A percentile compares a stretch with the other conserved stretches of the same genome.
Conservation (phyloP, 1,140 invertebrate genomes). For the Steinernema khuongi region DNA sequence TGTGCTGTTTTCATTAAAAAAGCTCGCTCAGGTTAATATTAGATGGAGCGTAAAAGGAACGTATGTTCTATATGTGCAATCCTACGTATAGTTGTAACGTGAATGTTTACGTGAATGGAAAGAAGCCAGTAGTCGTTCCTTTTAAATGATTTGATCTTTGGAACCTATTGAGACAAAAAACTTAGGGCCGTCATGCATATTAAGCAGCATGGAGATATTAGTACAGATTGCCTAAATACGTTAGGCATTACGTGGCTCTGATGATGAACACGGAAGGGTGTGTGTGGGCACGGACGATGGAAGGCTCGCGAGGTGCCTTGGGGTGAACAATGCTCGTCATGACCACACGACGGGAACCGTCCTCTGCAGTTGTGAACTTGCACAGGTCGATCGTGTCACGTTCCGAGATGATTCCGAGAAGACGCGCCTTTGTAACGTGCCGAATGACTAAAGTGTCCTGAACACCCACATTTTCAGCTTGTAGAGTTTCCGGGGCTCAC, state of each 20-base stretch:
- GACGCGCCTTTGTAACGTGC: background rate
- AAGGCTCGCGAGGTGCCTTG: background rate
- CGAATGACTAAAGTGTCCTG: background rate
- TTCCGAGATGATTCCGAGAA: background rate
- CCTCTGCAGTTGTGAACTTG: background rate
- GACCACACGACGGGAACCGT: background rate
- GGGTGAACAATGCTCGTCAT: background rate
- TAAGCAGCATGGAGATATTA: too few relatives aligned
- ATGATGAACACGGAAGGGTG: slow-evolving; percentile 2
- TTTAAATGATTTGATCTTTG: too few relatives aligned
- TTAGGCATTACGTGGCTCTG: background rate
- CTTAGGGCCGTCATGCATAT: too few relatives aligned
- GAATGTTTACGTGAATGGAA: too few relatives aligned
- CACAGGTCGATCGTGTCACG: background rate
- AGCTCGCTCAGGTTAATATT: too few relatives aligned
- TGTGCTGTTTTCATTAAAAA: too few relatives aligned
- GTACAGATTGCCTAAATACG: background rate
- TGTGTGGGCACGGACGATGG: background rate
- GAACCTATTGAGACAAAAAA: too few relatives aligned
- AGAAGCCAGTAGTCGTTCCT: too few relatives aligned
- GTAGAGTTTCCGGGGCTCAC: background rate
- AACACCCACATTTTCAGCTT: background rate
- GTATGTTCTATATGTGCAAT: too few relatives aligned
- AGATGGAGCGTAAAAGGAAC: too few relatives aligned
- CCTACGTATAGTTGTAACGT: too few relatives aligned